A percentile compares a stretch with the other conserved stretches of the same genome.
Evolutionary conservation across 1,140 invertebrate genomes (phyloP).

Genomic region (Heterodera carotae): DNA sequence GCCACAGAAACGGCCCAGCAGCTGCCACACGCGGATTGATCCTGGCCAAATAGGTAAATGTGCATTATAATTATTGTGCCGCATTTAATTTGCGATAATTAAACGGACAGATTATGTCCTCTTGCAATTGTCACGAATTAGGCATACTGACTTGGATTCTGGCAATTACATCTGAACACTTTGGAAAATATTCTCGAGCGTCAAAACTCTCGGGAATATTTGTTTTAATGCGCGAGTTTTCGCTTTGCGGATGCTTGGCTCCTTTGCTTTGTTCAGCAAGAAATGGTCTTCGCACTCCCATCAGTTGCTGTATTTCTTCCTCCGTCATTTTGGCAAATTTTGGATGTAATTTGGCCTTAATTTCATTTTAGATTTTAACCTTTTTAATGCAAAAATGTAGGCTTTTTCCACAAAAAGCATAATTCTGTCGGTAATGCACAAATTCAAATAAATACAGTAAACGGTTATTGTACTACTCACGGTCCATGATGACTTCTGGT

Average conservation of each 20-base stretch:
- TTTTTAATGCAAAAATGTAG: neutral
- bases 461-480: too few species aligned
- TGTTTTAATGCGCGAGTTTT: neutral
- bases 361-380: neutral
- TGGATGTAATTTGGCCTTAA: neutral
- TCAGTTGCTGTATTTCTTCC: neutral
- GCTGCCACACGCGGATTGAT: slow-evolving; percentile 23
- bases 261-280: neutral
- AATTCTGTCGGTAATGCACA: too few species aligned
- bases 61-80: too few species aligned
- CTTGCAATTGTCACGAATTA: neutral
- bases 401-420: too few species aligned
- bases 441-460: too few species aligned
- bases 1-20: slow-evolving; percentile 30
- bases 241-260: neutral
- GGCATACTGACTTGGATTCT: neutral
- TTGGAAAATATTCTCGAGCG: neutral
- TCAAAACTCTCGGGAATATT: neutral
- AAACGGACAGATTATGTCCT: neutral
- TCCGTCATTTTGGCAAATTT: neutral
- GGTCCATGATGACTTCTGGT: neutral
- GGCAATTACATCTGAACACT: neutral
- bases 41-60: neutral
- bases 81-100: too few species aligned
- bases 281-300: neutral